These are phyloP conservation scores for Dicrostonyx torquatus DNA, from an alignment of 2,797 vertebrate genomes.

Conservation along the genomic window DNA sequence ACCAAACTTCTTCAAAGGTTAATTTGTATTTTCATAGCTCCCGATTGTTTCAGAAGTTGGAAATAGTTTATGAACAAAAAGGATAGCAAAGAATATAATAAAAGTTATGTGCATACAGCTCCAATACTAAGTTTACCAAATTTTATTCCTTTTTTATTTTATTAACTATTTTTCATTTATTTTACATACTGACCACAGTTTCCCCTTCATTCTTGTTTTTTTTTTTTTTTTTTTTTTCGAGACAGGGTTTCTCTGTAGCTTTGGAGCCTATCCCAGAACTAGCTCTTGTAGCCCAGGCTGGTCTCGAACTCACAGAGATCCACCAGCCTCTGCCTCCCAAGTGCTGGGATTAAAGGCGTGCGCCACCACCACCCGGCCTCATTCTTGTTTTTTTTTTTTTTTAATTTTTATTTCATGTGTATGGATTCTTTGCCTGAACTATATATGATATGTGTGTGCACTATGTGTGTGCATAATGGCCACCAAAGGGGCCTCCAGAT, in stretches of 20 bases:
- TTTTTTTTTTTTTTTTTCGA: too few relatives aligned
- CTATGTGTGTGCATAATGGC: not conserved
- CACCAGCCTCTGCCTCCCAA: too few relatives aligned
- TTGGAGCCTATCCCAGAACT: too few relatives aligned
- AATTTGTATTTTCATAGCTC: not conserved
- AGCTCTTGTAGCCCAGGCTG: too few relatives aligned
- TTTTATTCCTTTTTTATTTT: not conserved
- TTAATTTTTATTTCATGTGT: not conserved
- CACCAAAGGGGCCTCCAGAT: not conserved
- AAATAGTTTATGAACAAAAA: constrained; percentile 41
- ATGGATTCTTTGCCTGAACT: not conserved
- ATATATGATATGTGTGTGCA: not conserved
- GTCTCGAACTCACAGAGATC: too few relatives aligned
- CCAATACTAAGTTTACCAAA: constrained; percentile 23
- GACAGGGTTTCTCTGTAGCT: too few relatives aligned
- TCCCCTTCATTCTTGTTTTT: not conserved
- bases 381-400: not conserved
- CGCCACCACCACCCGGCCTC: too few relatives aligned
- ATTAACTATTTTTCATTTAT: too few relatives aligned
- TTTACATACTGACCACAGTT: too few relatives aligned
- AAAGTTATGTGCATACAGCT: not conserved
- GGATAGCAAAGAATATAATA: constrained; percentile 6
- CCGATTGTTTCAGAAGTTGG: not conserved
- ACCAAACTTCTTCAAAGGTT: not conserved
- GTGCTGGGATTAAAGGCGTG: too few relatives aligned